These are phyloP conservation scores for Nomada flava DNA, from an alignment of 2,888 invertebrate species.

Conservation along the genomic window DNA sequence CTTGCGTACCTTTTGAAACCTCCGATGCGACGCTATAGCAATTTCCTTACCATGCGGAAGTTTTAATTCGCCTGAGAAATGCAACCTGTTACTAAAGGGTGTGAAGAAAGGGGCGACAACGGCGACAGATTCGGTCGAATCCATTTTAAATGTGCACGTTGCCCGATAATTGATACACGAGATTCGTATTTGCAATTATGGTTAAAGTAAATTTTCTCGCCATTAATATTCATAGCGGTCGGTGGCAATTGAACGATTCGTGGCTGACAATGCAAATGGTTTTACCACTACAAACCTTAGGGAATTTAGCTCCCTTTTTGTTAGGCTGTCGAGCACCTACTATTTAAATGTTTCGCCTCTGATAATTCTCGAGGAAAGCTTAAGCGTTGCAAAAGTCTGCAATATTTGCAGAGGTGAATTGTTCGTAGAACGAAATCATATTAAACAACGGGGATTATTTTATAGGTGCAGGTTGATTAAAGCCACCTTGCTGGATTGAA, in stretches of 20 bases:
- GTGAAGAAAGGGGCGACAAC: not conserved
- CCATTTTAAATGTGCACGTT: slow-evolving; percentile 6
- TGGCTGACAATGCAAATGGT: slow-evolving; percentile 25
- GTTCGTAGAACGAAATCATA: not conserved
- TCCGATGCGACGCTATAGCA: not conserved
- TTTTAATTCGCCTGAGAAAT: slow-evolving; percentile 17
- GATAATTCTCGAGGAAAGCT: slow-evolving; percentile 18
- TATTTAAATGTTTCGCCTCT: not conserved
- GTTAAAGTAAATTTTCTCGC: slow-evolving; percentile 34
- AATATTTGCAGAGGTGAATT: not conserved
- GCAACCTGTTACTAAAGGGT: slow-evolving; percentile 17
- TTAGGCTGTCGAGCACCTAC: not conserved
- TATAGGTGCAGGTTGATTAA: not conserved
- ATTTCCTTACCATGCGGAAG: slow-evolving; percentile 10
- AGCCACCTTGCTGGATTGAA: not conserved
- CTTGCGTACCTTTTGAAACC: slow-evolving; percentile 9
- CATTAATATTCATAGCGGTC: slow-evolving; percentile 61
- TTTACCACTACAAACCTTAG: not conserved
- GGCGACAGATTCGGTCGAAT: slow-evolving; percentile 6
- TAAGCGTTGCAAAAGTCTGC: slow-evolving; percentile 1
- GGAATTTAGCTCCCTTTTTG: not conserved
- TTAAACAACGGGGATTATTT: not conserved
- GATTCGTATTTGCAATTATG: slow-evolving; percentile 31
- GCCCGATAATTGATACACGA: slow-evolving; percentile 25
- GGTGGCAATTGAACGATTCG: slow-evolving; percentile 1